Base-by-base conservation (phyloP, 1,140 invertebrate genomes). In the Drosophila nigromelanica region DNA sequence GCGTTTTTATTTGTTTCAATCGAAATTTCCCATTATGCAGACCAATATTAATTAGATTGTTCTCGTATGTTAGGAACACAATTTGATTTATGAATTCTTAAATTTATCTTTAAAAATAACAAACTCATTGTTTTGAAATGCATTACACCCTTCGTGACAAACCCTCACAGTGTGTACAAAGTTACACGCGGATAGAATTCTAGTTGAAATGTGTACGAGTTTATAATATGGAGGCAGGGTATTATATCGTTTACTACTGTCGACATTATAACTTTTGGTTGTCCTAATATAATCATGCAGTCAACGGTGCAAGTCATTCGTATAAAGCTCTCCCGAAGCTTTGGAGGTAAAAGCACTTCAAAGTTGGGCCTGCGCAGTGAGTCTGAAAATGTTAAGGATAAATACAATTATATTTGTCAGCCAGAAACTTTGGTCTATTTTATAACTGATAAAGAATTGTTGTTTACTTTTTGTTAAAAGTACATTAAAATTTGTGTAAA, bases 371-470 rank as follows among this genome's bases (percentile, higher is more conserved):
- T 85, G 81, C 78, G 81, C 73, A 60, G 21, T 58, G 6, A 10
- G 21, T 37, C 43, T 76, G 66, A 78, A 82, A 85, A 86, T 79
- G 73, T 73, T 60, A 79, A 83, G 79, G 68, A 85, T 78, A 86
- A 89, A 89, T 87, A 86, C 72, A 85, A 82, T 89, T 86, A 82
- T 89, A 79, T 76, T 79, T 73, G 72, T 64, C 76, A 61, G 68
- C 60, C 83, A 76, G 80, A 48, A 79, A 73, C 54, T 43, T 52
- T 52, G 51, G 76, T 82, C 75, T 63, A 67, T 77, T 87, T 87
- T 87, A 78, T 78, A 78, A 73, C 70, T 56, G 64, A 77, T 72
- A 48, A 52, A 54, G 47, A 67, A 67, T 54, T 54, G 27, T 66
- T 60, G 56, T 68, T 73, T 61, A 60, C 14, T 58, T 73, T 40